These are phyloP conservation scores for Tichodroma muraria DNA, from an alignment of 2,113 vertebrate genomes.

Conservation along the genomic window DNA sequence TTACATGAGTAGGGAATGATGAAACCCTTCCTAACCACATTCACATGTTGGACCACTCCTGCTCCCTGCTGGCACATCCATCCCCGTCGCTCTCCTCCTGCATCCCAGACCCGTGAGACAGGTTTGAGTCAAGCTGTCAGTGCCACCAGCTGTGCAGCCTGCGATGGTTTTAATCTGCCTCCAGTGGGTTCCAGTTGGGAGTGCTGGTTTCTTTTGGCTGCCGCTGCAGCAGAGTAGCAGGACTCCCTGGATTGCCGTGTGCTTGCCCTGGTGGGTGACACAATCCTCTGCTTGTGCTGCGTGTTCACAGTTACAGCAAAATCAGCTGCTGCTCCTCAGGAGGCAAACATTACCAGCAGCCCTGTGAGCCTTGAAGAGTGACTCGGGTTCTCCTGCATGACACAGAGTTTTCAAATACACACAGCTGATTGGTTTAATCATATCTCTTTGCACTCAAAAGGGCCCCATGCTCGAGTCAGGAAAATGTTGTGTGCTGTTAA, in stretches of 20 bases:
- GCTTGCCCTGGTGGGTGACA: fast-evolving
- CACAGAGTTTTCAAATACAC: not conserved
- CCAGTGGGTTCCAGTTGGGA: not conserved
- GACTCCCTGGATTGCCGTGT: not conserved
- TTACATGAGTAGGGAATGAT: fast-evolving
- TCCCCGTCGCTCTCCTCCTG: not conserved
- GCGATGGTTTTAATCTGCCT: not conserved
- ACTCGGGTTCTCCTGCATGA: not conserved
- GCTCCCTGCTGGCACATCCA: not conserved
- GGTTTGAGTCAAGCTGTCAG: not conserved
- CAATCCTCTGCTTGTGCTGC: not conserved
- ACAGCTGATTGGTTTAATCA: not conserved
- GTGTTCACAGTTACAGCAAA: not conserved
- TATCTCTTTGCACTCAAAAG: not conserved
- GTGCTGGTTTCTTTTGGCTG: not conserved
- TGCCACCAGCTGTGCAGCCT: not conserved
- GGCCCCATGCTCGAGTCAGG: not conserved
- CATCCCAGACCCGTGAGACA: not conserved
- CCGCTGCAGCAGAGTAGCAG: not conserved
- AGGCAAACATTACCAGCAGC: not conserved
- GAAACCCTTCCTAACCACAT: not conserved
- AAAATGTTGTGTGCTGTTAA: not conserved
- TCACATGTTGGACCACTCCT: not conserved
- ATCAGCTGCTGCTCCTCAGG: not conserved
- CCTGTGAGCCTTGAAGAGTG: not conserved